phyloP scores from a whole-genome alignment of 2,888 invertebrate genomes.

The Odontomyia ornata region DNA sequence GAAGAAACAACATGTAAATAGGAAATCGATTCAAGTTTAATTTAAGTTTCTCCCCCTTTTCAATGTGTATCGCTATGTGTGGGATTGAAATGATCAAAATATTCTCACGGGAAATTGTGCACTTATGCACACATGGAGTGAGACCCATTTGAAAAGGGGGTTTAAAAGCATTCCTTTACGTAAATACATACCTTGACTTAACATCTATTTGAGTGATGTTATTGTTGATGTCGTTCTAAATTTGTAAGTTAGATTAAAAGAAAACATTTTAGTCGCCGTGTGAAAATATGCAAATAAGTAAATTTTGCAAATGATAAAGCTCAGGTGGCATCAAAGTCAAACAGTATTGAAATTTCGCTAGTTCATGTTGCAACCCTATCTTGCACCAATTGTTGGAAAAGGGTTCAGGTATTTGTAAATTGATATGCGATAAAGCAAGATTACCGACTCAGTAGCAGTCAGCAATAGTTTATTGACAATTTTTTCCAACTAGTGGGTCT shows the following conservation, averaged over 20 bases:
- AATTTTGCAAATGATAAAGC: neutral
- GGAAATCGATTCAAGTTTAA: neutral
- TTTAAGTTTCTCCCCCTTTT: neutral
- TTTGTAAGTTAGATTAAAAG: neutral
- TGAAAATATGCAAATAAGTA: slow-evolving; percentile 26
- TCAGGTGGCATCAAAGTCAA: neutral
- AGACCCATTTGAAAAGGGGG: slow-evolving; percentile 10
- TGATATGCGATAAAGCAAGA: too few species aligned
- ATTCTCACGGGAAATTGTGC: slow-evolving; percentile 40
- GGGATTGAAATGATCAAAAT: slow-evolving; percentile 24
- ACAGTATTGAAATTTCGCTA: too few species aligned
- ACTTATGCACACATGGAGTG: slow-evolving; percentile 33
- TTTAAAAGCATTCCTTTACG: slow-evolving; percentile 12
- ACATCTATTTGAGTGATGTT: neutral
- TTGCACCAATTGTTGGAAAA: too few species aligned
- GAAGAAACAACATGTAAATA: slow-evolving; percentile 9
- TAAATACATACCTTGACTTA: neutral
- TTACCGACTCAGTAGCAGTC: too few species aligned
- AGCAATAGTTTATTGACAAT: too few species aligned
- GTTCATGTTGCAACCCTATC: too few species aligned
- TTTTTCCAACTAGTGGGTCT: too few species aligned
- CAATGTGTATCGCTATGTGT: slow-evolving; percentile 26
- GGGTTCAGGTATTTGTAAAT: too few species aligned
- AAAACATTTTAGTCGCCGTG: neutral
- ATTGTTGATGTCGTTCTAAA: neutral